phyloP scores from a whole-genome alignment of 2,888 invertebrate species.

The Elegia similella region DNA sequence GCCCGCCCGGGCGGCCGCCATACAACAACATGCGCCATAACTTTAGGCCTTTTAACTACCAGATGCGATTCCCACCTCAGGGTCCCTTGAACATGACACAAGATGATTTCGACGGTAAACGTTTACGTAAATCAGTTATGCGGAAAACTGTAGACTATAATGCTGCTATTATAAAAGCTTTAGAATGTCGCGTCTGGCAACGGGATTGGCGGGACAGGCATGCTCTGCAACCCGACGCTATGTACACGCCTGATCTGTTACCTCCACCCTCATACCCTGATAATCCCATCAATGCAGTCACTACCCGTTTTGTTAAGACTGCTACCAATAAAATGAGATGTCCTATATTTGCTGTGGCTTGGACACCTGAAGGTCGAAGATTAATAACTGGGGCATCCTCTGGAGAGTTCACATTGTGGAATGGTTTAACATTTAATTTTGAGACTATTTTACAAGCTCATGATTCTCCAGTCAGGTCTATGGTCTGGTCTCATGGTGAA shows the following conservation, averaged over 20 bases:
- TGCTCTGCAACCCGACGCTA: slow-evolving; percentile 95
- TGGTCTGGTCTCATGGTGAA: slow-evolving; percentile 99
- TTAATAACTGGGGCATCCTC: slow-evolving; percentile 99
- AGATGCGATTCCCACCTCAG: slow-evolving; percentile 77
- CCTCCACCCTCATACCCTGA: slow-evolving; percentile 97
- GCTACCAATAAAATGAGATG: slow-evolving; percentile 99
- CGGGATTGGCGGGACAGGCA: slow-evolving; percentile 94
- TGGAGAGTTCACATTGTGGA: slow-evolving; percentile 99
- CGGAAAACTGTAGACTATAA: slow-evolving; percentile 99
- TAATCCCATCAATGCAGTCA: slow-evolving; percentile 97
- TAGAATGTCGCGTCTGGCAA: slow-evolving; percentile 98
- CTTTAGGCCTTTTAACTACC: slow-evolving; percentile 75
- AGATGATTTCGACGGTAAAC: slow-evolving; percentile 97
- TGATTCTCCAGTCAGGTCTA: slow-evolving; percentile 98
- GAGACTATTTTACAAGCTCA: slow-evolving; percentile 99
- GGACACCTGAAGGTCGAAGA: slow-evolving; percentile 99
- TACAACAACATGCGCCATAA: slow-evolving; percentile 71
- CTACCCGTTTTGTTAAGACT: slow-evolving; percentile 97
- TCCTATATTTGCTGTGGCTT: slow-evolving; percentile 98
- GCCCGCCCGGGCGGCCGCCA: slow-evolving; percentile 53
- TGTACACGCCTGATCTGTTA: slow-evolving; percentile 95
- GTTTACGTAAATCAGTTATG: slow-evolving; percentile 97
- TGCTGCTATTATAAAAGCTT: slow-evolving; percentile 94
- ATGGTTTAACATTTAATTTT: slow-evolving; percentile 99
- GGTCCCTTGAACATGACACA: slow-evolving; percentile 87